These are phyloP conservation scores for Drosophila borealis DNA, from an alignment of 2,888 invertebrate genomes.

Conservation along the genomic window DNA sequence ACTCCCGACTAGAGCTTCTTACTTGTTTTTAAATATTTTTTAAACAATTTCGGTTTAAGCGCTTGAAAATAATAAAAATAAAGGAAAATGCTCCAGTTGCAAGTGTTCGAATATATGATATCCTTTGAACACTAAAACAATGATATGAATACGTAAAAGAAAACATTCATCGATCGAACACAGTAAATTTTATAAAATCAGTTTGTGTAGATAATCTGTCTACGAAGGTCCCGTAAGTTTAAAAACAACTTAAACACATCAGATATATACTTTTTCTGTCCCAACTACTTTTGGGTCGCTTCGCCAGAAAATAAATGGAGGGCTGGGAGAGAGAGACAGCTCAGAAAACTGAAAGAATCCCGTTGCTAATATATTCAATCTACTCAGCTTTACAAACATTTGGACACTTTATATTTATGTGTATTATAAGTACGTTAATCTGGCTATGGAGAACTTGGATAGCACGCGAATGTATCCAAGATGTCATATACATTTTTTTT, in stretches of 20 bases:
- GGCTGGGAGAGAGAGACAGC: background rate
- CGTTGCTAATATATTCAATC: background rate
- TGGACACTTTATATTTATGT: background rate
- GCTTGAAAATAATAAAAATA: background rate
- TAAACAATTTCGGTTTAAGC: slow-evolving; percentile 10
- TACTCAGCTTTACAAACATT: background rate
- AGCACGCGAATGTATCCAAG: background rate
- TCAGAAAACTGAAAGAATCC: background rate
- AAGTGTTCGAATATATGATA: background rate
- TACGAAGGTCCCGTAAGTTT: no score
- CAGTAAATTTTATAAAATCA: no score
- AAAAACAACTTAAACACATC: no score
- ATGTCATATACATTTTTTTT: background rate
- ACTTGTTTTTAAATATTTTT: background rate
- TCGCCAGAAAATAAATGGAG: background rate
- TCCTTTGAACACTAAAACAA: background rate
- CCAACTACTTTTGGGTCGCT: no score
- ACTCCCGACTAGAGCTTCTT: no score
- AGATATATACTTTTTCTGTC: no score
- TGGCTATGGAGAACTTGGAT: background rate
- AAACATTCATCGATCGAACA: no score
- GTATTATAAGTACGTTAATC: background rate
- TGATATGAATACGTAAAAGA: no score
- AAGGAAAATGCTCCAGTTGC: background rate
- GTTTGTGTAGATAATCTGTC: no score